phyloP scores from a whole-genome alignment of 2,888 invertebrate species.

The Strigamia maritima region DNA sequence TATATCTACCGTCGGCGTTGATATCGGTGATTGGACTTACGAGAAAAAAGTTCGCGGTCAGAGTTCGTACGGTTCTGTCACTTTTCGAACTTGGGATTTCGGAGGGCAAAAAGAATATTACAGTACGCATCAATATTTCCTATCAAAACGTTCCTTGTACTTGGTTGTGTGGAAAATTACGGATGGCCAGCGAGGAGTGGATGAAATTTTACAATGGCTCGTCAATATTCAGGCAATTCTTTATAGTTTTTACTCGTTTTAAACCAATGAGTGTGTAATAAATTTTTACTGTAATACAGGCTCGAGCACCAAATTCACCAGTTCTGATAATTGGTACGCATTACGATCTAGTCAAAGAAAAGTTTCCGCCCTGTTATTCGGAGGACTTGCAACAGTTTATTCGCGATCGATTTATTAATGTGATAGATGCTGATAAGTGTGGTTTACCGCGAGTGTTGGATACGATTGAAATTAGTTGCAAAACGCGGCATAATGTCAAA shows the following conservation, averaged over 20 bases:
- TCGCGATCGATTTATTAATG: conserved; percentile 79
- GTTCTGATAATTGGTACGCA: conserved; percentile 96
- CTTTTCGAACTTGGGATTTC: conserved; percentile 97
- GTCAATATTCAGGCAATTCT: conserved; percentile 75
- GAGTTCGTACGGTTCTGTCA: conserved; percentile 71
- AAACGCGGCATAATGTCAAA: conserved; percentile 82
- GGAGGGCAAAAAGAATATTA: conserved; percentile 98
- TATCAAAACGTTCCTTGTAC: conserved; percentile 90
- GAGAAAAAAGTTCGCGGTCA: conserved; percentile 74
- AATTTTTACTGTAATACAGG: conserved; percentile 56
- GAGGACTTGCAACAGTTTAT: conserved; percentile 86
- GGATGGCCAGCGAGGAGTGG: conserved; percentile 85
- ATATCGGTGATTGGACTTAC: conserved; percentile 91
- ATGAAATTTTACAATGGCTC: conserved; percentile 89
- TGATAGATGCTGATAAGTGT: conserved; percentile 92
- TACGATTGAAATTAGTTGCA: conserved; percentile 86
- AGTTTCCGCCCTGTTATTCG: conserved; percentile 58
- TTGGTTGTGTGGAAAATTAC: conserved; percentile 92
- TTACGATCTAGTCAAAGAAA: conserved; percentile 76
- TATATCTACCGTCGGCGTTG: conserved; percentile 95
- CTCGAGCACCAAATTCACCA: conserved; percentile 91
- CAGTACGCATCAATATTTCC: conserved; percentile 96
- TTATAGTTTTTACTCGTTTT: background rate
- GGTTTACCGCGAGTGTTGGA: conserved; percentile 90
- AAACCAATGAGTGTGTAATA: background rate